A percentile compares a stretch with the other conserved stretches of the same genome.
Conservation (phyloP, 92 coral and sea anemone genomes). For the Epizoanthus illoricatus region DNA sequence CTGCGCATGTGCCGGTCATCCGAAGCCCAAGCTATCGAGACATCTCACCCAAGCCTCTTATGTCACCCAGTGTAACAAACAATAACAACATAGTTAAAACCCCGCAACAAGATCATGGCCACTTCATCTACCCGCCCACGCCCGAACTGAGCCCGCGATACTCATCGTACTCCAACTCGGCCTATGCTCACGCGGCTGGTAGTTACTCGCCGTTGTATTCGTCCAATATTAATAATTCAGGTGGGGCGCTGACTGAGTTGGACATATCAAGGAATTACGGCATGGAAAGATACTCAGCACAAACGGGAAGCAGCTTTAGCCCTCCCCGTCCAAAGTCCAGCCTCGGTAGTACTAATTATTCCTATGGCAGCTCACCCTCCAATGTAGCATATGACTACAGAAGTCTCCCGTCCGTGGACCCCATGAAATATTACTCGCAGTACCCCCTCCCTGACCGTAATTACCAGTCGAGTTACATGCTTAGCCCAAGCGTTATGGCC, state of each 20-base stretch:
- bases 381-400: slow-evolving; percentile 74
- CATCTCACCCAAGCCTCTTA: slow-evolving; percentile 60
- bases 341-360: slow-evolving; percentile 63
- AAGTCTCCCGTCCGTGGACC: slow-evolving; percentile 77
- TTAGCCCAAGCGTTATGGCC: slow-evolving; percentile 69
- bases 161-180: slow-evolving; percentile 60
- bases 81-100: slow-evolving; percentile 73
- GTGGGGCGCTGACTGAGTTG: slow-evolving; percentile 57
- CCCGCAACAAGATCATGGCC: slow-evolving; percentile 73
- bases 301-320: slow-evolving; percentile 49
- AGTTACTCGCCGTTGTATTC: slow-evolving; percentile 59
- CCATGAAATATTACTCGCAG: slow-evolving; percentile 87
- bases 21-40: slow-evolving; percentile 67
- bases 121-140: slow-evolving; percentile 83
- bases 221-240: slow-evolving; percentile 51
- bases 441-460: slow-evolving; percentile 80
- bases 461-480: slow-evolving; percentile 83
- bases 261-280: slow-evolving; percentile 80
- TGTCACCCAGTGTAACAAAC: slow-evolving; percentile 64
- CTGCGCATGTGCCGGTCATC: slow-evolving; percentile 47
- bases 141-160: slow-evolving; percentile 85
- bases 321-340: slow-evolving; percentile 73
- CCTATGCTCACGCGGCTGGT: slow-evolving; percentile 58
- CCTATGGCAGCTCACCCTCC: slow-evolving; percentile 51
- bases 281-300: slow-evolving; percentile 66